Evolutionary conservation across 1,140 invertebrate species (phyloP), one percentile per base, ranked within the genome.

Genomic region (Aphaenogaster ashmeadi): DNA sequence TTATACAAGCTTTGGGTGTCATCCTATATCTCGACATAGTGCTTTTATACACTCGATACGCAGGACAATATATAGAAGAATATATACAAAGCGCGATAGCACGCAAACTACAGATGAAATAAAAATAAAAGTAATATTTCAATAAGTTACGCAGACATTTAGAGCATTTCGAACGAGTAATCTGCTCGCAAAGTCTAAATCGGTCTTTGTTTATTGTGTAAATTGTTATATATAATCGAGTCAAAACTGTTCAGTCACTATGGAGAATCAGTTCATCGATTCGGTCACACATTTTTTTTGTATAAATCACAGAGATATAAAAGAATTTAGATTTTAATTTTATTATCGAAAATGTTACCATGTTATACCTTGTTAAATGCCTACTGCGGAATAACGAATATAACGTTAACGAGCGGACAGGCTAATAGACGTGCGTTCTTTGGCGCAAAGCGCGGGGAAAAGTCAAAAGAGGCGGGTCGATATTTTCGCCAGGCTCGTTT

Each of bases 1-100:
- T 86, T 79, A 66, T 50, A 84, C 69, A 41, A 84, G 80, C 54
- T 75, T 75, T 36, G 54, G 8, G 7, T 84, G 69, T 84, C 80
- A 84, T 36, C 15, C 41, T 36, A n/a, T 62, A 84, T 84, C 56
- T 74, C 54, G 41, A 75, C 69, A 58, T 56, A 81, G 64, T 50
- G 79, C 38, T 81, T 27, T 71, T 81, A 56, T 81, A 56, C 38
- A 71, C 36, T 71, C 21, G 9, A 71, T 69, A 69, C 36, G 64
- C 36, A 15, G 13, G 27, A 27, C 36, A 56, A 66, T 36, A 52
- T 64, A 56, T 36, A 50, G 33, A 54, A 67, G 1, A 47, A 41
- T 33, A 15, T 60, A 44, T 47, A 72, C 11, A 72, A 36, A 72
- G 18, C 11, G 33, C 6, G 44, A 44, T 41, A 21, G n/a, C 13